Percentiles rank a stretch among this genome's conserved stretches.
Conservation (phyloP, 2,113 vertebrate genomes). For the Butorides virescens region DNA sequence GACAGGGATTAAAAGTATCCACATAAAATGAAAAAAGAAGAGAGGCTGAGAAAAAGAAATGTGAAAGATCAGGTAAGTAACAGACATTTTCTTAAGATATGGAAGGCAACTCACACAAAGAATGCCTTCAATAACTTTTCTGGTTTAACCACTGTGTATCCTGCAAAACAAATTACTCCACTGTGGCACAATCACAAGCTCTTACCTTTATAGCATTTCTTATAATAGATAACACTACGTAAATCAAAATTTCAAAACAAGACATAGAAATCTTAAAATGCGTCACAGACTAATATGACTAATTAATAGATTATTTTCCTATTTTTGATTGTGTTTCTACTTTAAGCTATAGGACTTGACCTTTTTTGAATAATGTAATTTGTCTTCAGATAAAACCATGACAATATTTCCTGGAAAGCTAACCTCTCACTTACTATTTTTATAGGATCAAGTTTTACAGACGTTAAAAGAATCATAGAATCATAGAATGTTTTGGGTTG, state of each 20-base stretch:
- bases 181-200: background rate
- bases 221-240: background rate
- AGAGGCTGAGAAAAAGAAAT: background rate
- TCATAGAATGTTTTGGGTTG: too few relatives aligned
- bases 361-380: background rate
- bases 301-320: background rate
- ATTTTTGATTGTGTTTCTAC: background rate
- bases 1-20: background rate
- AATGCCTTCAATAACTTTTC: background rate
- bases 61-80: background rate
- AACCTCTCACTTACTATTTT: background rate
- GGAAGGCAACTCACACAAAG: background rate
- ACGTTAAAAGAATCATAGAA: too few relatives aligned
- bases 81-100: background rate
- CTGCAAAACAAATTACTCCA: background rate
- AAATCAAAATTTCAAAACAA: background rate
- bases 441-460: background rate
- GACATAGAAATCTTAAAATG: background rate
- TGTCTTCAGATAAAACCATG: background rate
- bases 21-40: background rate
- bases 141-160: background rate
- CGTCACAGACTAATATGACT: background rate
- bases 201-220: background rate
- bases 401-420: background rate
- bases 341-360: background rate